Base-by-base conservation (phyloP, 2,888 invertebrate species). In the Ochropleura leucogaster region DNA sequence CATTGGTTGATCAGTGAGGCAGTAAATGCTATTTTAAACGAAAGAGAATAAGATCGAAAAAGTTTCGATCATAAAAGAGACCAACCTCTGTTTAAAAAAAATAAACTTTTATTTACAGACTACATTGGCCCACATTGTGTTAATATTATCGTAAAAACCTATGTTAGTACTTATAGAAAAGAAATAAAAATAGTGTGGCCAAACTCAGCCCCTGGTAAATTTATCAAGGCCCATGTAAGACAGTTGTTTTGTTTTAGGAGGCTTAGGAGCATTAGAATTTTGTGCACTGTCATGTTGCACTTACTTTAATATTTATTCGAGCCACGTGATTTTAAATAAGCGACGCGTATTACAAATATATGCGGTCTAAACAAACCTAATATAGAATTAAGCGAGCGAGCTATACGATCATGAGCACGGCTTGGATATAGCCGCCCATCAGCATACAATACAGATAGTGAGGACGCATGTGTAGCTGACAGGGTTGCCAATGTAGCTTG, bases 381-480 rank as follows among this genome's bases (percentile, higher is more conserved):
- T 84, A 81, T 65, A 81, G 85, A 72, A 73, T 81, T 81, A 84
- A 77, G 80, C 51, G 70, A 64, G 10, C 42, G 16, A 74, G 68
- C 40, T 74, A 49, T 53, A 72, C 65, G 55, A 68, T 74, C 68
- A 80, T 84, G 72, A 75, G 68, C 72, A 62, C 67, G 79, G 65
- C 47, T 64, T 55, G 70, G 42, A 60, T 77, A 64, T 69, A 69
- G 73, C 30, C 72, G 59, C 49, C 71, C 60, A 74, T 76, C 85
- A 77, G 67, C 82, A 82, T 80, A 82, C 82, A 80, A 80, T 77
- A 69, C 71, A 44, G 77, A 69, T 76, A 66, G 68, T 72, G 68
- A 77, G 55, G 30, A 65, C 8, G 46, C 64, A n/a, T 63, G 47
- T 68, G 40, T 47, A 63, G 49, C 3, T 7, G 4, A 16, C 20